These are phyloP conservation scores for Thryonomys swinderianus DNA, from an alignment of 2,113 vertebrate genomes.

Conservation along the genomic window DNA sequence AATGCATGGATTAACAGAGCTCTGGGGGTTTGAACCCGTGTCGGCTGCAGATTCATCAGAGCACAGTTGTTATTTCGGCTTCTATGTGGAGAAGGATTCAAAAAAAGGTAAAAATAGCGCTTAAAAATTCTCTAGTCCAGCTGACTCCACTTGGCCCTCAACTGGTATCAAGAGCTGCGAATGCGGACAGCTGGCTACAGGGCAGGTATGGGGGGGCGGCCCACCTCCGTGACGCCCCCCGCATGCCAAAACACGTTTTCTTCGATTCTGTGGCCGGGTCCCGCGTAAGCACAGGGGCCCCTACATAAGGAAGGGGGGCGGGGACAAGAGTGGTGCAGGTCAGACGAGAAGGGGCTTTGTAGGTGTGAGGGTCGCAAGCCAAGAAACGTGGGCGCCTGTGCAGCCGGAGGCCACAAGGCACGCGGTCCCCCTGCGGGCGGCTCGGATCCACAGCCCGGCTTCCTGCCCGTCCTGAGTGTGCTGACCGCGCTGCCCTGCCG, in stretches of 20 bases:
- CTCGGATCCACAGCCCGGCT: not conserved
- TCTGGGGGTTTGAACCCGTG: not conserved
- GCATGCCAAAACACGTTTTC: not conserved
- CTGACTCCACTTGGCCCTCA: not conserved
- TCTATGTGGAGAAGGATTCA: slow-evolving; percentile 31
- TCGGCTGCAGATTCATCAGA: slow-evolving; percentile 12
- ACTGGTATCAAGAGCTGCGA: slow-evolving; percentile 1
- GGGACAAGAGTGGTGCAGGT: not conserved
- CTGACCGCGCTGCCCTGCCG: no score
- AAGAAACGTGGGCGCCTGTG: not conserved
- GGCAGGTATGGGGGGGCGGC: not conserved
- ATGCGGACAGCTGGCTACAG: not conserved
- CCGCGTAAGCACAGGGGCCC: not conserved
- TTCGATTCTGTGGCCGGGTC: not conserved
- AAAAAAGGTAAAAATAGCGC: slow-evolving; percentile 55
- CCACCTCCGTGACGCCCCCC: not conserved
- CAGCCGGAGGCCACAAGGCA: not conserved
- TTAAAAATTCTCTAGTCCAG: slow-evolving; percentile 21
- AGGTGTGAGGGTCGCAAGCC: not conserved
- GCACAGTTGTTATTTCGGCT: slow-evolving; percentile 40
- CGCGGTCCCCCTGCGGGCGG: not conserved
- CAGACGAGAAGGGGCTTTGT: not conserved
- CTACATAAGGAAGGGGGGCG: not conserved
- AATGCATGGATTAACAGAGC: slow-evolving; percentile 50
- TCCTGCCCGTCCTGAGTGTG: not conserved